Conservation (phyloP, 2,113 vertebrate genomes). For the Callipepla californica region DNA sequence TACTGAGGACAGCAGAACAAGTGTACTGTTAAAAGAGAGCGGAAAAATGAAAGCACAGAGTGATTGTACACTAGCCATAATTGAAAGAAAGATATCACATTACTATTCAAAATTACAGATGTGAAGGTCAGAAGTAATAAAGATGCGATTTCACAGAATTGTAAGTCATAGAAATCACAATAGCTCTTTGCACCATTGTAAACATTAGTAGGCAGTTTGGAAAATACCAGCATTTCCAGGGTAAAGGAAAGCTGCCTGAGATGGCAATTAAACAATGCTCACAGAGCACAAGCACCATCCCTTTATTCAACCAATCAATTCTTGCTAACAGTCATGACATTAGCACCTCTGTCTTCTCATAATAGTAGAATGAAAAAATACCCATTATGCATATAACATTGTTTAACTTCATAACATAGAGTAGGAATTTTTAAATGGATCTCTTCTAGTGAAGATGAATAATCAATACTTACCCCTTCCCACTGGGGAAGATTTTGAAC, state of each 20-base stretch:
- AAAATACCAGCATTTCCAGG: not conserved
- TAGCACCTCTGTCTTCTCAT: not conserved
- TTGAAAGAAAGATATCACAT: not conserved
- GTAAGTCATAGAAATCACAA: not conserved
- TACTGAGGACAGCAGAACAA: not conserved
- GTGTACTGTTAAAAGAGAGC: not conserved
- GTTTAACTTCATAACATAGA: not conserved
- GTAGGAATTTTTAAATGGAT: not conserved
- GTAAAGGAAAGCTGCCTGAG: not conserved
- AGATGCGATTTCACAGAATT: not conserved
- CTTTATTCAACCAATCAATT: slow-evolving; percentile 9
- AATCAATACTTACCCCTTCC: slow-evolving; percentile 90
- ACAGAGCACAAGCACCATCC: not conserved
- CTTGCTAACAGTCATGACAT: not conserved
- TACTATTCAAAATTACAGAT: not conserved
- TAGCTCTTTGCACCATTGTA: not conserved
- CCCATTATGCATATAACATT: not conserved
- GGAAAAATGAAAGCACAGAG: not conserved
- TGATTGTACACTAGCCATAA: not conserved
- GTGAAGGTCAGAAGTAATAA: not conserved
- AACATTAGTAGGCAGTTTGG: not conserved
- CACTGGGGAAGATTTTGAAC: slow-evolving; percentile 98
- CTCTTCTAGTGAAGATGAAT: not conserved
- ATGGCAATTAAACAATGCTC: not conserved
- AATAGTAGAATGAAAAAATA: not conserved